phyloP scores from a whole-genome alignment of 2,888 invertebrate species.

The Drosophila fungiperda region DNA sequence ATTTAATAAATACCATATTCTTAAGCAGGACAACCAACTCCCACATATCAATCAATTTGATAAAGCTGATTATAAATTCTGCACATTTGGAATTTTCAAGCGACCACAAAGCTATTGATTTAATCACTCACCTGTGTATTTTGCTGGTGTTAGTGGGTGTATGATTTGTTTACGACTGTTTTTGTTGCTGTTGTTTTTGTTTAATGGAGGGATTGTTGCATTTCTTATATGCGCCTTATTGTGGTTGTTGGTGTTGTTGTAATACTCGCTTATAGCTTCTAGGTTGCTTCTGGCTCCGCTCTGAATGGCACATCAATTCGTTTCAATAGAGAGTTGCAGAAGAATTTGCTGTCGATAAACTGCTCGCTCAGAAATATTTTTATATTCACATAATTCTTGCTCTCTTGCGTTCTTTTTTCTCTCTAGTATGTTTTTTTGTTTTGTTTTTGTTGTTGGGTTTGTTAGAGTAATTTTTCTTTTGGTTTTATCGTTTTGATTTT shows the following conservation, averaged over 20 bases:
- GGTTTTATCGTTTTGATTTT: constrained; percentile 40
- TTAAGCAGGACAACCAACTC: neutral
- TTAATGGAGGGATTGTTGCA: constrained; percentile 81
- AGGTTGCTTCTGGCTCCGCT: constrained; percentile 56
- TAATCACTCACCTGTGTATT: constrained; percentile 49
- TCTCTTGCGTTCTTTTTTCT: constrained; percentile 19
- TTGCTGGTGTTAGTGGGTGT: constrained; percentile 4
- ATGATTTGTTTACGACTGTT: constrained; percentile 15
- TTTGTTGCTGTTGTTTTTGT: constrained; percentile 36
- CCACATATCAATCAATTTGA: constrained; percentile 5
- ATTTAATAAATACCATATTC: neutral
- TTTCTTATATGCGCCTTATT: constrained; percentile 50
- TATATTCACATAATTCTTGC: constrained; percentile 48
- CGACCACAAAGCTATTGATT: constrained; percentile 1
- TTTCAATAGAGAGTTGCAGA: constrained; percentile 18
- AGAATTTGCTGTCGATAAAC: constrained; percentile 45
- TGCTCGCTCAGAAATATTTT: constrained; percentile 21
- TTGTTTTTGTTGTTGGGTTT: constrained; percentile 4
- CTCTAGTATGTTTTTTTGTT: neutral
- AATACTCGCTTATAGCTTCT: constrained; percentile 83
- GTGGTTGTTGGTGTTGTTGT: constrained; percentile 41
- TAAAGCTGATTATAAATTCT: neutral
- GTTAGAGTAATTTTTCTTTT: constrained; percentile 31
- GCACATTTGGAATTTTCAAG: constrained; percentile 4
- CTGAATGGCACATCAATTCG: constrained; percentile 75